A percentile compares a stretch with the other conserved stretches of the same genome.
Conservation (phyloP, 2,888 invertebrate species). For the Trachelus stipa region DNA sequence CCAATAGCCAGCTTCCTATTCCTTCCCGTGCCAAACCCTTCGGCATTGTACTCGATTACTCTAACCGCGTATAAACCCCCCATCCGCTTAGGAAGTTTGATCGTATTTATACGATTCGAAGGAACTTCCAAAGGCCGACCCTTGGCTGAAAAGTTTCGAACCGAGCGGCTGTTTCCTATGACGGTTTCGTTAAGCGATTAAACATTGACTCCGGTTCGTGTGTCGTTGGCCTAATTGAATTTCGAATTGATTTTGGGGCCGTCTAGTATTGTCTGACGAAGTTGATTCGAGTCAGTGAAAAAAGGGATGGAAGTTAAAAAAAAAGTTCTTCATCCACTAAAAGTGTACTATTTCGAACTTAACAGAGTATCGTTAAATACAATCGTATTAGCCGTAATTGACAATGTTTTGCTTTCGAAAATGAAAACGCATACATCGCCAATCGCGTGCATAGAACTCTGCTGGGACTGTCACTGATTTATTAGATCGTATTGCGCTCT, state of each 20-base stretch:
- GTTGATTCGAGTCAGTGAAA: background rate
- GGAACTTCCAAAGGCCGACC: background rate
- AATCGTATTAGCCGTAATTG: background rate
- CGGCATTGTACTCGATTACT: conserved; percentile 5
- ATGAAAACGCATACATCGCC: conserved; percentile 31
- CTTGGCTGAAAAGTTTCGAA: conserved; percentile 1
- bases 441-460: background rate
- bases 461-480: conserved; percentile 39
- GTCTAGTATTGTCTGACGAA: background rate
- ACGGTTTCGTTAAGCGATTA: background rate
- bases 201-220: background rate
- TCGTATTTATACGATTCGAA: conserved; percentile 1
- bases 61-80: background rate
- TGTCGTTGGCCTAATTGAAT: background rate
- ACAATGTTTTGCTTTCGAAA: conserved; percentile 26
- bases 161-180: background rate
- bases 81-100: background rate
- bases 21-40: background rate
- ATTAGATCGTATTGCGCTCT: conserved; percentile 47
- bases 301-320: background rate
- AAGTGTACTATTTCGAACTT: background rate
- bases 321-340: background rate
- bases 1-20: background rate
- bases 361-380: background rate
- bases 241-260: background rate